Evolutionary conservation across 2,113 vertebrate species (phyloP), one percentile per base, ranked within the genome.

Genomic region (Furnarius figulus): DNA sequence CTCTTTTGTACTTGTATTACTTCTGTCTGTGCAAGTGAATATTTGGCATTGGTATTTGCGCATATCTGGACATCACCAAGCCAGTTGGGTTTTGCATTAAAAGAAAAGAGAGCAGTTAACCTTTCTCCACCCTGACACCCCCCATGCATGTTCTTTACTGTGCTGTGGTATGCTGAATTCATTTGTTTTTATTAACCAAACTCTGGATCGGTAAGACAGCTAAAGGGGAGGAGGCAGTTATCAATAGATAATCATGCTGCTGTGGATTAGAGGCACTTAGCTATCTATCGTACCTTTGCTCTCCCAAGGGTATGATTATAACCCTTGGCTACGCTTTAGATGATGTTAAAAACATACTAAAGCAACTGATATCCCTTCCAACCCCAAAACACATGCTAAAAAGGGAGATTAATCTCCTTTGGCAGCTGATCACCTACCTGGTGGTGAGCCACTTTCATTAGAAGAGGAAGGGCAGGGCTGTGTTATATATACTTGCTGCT

Each of bases 271-370:
- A 97, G 71, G 37, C 84, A 81, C 67, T 95, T 83, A 91, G 70
- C 16, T 77, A 49, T 84, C 76, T 87, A 78, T 76, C 96, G 77
- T 95, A 90, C 85, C 95, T 97, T 90, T 91, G 47, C 31, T 87
- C 44, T 95, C 86, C 88, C 86, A 68, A 76, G 65, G 83, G 93
- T n/a, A 74, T 63, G 82, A 96, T 93, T 96, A 84, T 75, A 84
- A 92, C 76, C 76, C 66, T 92, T 95, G 90, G 87, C 75, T 65
- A 61, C 0, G 2, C 52, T 93, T 96, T 90, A 67, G 82, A 75
- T 67, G 85, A 93, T 96, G 85, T 81, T 93, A 88, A 97, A 98
- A 97, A 95, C 94, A 91, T 12, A 68, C 65, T 40, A 62, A 96
- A 87, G 86, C 62, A 96, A 84, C 66, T 65, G 91, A 97, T 87